Conservation (phyloP, 2,113 vertebrate genomes). For the Corynorhinus townsendii region DNA sequence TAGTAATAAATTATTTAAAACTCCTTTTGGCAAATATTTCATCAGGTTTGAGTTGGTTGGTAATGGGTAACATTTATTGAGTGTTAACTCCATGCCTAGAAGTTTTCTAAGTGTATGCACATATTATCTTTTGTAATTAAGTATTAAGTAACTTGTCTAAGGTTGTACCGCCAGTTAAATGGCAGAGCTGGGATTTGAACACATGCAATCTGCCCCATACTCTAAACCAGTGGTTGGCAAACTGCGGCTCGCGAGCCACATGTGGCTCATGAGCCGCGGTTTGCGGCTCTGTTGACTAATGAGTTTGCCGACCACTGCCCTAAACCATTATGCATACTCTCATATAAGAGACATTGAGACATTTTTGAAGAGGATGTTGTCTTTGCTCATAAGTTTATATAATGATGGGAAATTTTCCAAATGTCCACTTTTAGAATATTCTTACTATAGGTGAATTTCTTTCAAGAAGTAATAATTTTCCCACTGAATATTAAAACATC, state of each 20-base stretch:
- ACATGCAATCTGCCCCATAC: background rate
- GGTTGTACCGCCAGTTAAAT: background rate
- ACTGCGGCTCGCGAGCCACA: too few species aligned
- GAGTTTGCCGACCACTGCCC: too few species aligned
- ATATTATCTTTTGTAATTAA: background rate
- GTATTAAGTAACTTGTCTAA: background rate
- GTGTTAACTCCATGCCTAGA: background rate
- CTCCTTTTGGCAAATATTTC: background rate
- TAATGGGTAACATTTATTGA: background rate
- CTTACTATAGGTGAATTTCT: background rate
- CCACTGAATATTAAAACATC: conserved; percentile 1
- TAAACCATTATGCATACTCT: background rate
- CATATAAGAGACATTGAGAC: background rate
- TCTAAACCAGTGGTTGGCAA: background rate
- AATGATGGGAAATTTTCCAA: background rate
- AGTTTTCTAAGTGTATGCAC: background rate
- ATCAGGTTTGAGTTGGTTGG: background rate
- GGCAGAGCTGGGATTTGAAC: background rate
- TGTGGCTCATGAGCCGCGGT: too few species aligned
- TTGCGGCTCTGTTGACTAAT: too few species aligned
- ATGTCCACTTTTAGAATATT: background rate
- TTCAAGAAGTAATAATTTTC: background rate
- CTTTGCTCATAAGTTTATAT: background rate
- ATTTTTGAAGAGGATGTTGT: background rate
- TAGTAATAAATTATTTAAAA: conserved; percentile 16